Evolutionary conservation across 2,113 vertebrate genomes (phyloP), one percentile per base, ranked within the genome.

Genomic region (Pelmatolapia mariae): DNA sequence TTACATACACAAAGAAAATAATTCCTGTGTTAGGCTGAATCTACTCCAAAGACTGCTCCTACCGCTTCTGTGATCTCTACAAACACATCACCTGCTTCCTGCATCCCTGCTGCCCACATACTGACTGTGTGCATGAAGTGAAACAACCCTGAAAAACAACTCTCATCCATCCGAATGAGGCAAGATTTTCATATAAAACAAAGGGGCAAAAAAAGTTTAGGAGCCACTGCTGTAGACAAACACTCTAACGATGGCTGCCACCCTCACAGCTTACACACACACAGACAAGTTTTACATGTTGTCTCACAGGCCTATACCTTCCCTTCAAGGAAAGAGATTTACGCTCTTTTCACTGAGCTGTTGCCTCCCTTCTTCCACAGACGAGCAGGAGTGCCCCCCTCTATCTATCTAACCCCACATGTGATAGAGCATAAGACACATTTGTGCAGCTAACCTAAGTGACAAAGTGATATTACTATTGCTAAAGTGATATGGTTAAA

Each of bases 161-260:
- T 19, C 0, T 0, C 47, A 9, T 52, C 8, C 47, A 8, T 52
- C 4, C 1, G 0, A 52, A 9, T 0, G 18, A 10, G 47, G 47
- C 8, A 52, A 10, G 4, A 19, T 52, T 52, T 52, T 52, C 47
- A 9, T 50, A 18, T 50, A 50, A 50, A 50, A 50, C 4, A 50
- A 50, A 29, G 29, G 29, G 5, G 29, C 5, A 29, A 29, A 29
- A 50, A 19, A 1, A 0, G 0, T 50, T 50, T 50, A 0, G 47
- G 47, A 50, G 0, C 16, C 45, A 50, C 45, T 50, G 0, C 16
- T 2, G 0, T 18, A 50, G 7, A 0, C 45, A 50, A 50, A 19
- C 8, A 50, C 47, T 43, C 40, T 43, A 0, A 43, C 0, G 0
- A 13, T 43, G 40, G 3, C 40, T 0, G 40, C 11, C 0, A 0